These are phyloP conservation scores for Anoplius nigerrimus DNA, from an alignment of 2,888 invertebrate genomes.

Conservation along the genomic window DNA sequence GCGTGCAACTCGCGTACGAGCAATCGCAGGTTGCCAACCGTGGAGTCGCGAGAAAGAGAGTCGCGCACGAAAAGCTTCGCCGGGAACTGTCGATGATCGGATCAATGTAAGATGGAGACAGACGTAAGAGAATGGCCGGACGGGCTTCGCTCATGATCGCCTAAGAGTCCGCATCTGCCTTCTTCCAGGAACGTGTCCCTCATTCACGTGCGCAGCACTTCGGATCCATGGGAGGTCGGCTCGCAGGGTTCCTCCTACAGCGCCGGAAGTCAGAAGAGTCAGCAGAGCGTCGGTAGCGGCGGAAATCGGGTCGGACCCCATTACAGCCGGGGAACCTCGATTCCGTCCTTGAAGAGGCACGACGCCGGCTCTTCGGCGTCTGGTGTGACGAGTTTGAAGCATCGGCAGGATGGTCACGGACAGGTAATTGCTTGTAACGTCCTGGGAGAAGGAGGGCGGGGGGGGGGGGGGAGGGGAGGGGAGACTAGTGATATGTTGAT, in stretches of 20 bases:
- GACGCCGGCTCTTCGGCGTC: constrained; percentile 56
- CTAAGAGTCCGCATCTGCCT: no score
- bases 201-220: constrained; percentile 77
- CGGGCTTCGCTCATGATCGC: no score
- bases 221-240: constrained; percentile 78
- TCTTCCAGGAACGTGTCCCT: constrained; percentile 75
- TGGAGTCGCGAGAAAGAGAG: no score
- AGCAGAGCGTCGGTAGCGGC: constrained; percentile 62
- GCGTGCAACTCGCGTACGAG: no score
- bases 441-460: no score
- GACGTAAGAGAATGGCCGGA: no score
- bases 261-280: constrained; percentile 61
- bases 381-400: constrained; percentile 54
- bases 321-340: constrained; percentile 64
- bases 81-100: no score
- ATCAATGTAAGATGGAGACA: no score
- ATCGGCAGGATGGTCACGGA: constrained; percentile 63
- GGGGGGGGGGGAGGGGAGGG: no score
- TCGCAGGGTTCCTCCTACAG: constrained; percentile 68
- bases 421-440: constrained; percentile 48
- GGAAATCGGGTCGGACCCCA: constrained; percentile 49
- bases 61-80: no score
- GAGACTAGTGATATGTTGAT: no score
- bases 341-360: constrained; percentile 65
- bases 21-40: no score